Conservation (phyloP, 1,140 invertebrate genomes). For the Drosophila takahashii region DNA sequence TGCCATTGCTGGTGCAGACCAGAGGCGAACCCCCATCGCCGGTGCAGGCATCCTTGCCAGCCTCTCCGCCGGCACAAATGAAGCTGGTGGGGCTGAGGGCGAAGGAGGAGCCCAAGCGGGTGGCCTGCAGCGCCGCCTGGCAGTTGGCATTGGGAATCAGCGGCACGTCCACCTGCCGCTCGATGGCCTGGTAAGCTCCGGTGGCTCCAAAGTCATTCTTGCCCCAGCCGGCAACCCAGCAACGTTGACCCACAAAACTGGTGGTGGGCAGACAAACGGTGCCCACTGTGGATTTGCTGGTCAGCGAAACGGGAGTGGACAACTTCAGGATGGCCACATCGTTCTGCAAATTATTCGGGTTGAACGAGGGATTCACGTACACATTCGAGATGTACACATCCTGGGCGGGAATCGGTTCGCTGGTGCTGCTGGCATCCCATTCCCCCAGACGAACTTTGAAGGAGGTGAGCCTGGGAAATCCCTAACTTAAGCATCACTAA, state of each 20-base stretch:
- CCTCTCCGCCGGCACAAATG: conserved; percentile 91
- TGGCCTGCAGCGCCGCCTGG: conserved; percentile 87
- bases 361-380: conserved; percentile 88
- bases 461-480: conserved; percentile 46
- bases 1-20: conserved; percentile 88
- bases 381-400: conserved; percentile 87
- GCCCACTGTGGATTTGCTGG: conserved; percentile 88
- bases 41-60: conserved; percentile 91
- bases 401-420: conserved; percentile 87
- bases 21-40: conserved; percentile 92
- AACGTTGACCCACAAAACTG: conserved; percentile 87
- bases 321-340: conserved; percentile 89
- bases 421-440: conserved; percentile 88
- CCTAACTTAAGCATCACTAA: not conserved
- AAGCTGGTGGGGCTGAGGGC: conserved; percentile 88
- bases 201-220: conserved; percentile 89
- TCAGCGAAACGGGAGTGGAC: conserved; percentile 86
- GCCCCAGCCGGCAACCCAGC: conserved; percentile 93
- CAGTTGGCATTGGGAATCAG: conserved; percentile 88
- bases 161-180: conserved; percentile 90
- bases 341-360: conserved; percentile 88
- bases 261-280: conserved; percentile 89
- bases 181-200: conserved; percentile 88
- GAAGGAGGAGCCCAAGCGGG: conserved; percentile 88
- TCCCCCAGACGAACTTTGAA: conserved; percentile 89